Evolutionary conservation across 2,797 vertebrate genomes (phyloP).

Genomic region (Periparus ater): DNA sequence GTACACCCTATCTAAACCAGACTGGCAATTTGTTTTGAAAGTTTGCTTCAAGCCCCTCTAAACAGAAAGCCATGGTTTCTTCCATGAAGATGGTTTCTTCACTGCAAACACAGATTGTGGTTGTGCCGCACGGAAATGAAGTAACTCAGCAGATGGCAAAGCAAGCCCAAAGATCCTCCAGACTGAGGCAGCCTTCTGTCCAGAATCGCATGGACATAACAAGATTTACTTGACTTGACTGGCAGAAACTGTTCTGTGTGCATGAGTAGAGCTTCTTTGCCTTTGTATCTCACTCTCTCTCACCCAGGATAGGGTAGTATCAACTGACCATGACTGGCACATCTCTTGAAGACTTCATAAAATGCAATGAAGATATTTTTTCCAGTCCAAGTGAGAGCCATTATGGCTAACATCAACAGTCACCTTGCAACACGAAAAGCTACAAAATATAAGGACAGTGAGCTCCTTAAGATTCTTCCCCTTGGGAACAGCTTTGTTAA

Average conservation of each 20-base stretch:
- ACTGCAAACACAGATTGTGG: not conserved
- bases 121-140: not conserved
- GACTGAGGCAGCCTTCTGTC: not conserved
- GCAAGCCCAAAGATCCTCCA: not conserved
- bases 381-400: not conserved
- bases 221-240: not conserved
- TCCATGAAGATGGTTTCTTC: not conserved
- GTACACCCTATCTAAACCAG: not conserved
- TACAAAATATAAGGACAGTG: not conserved
- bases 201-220: rapidly evolving
- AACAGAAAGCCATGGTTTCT: not conserved
- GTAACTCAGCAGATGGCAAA: not conserved
- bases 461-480: not conserved
- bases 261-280: not conserved
- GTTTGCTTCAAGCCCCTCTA: not conserved
- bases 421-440: not conserved
- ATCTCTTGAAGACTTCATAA: not conserved
- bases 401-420: not conserved
- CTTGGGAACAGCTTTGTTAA: not conserved
- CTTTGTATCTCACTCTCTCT: not conserved
- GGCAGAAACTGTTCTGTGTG: not conserved
- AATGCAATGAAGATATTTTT: not conserved
- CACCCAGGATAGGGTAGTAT: not conserved
- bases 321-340: not conserved
- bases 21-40: not conserved